Percentiles rank a stretch among this genome's conserved stretches.
phyloP scores from a whole-genome alignment of 1,140 invertebrate species.

The Geopemphigus sp. region DNA sequence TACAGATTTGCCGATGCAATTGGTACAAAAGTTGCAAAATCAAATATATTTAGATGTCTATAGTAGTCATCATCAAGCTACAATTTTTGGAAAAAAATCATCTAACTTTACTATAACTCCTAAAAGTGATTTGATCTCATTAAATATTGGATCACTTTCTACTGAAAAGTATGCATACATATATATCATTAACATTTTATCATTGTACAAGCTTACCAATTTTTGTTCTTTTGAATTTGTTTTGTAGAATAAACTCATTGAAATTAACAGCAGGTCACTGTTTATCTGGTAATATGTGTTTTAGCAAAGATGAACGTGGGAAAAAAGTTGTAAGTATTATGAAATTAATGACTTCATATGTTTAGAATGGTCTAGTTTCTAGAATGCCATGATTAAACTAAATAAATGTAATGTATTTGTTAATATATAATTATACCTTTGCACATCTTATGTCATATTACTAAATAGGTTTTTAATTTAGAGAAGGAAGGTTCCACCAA shows the following conservation, averaged over 20 bases:
- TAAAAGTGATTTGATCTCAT: conserved; percentile 62
- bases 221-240: neutral
- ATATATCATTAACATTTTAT: neutral
- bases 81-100: conserved; percentile 76
- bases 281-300: conserved; percentile 72
- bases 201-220: too few relatives aligned
- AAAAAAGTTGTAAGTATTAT: conserved; percentile 64
- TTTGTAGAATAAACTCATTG: conserved; percentile 57
- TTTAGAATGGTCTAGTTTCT: neutral
- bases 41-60: conserved; percentile 68
- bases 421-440: too few relatives aligned
- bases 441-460: too few relatives aligned
- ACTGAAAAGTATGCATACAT: conserved; percentile 62
- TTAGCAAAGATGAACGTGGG: conserved; percentile 79
- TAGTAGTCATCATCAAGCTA: conserved; percentile 59
- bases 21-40: conserved; percentile 74
- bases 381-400: too few relatives aligned
- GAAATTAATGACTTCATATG: conserved; percentile 38
- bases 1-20: conserved; percentile 70
- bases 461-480: too few relatives aligned
- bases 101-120: conserved; percentile 62
- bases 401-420: too few relatives aligned
- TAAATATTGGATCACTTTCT: conserved; percentile 73
- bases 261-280: conserved; percentile 65
- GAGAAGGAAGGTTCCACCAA: too few relatives aligned